phyloP scores from a whole-genome alignment of 2,888 invertebrate species.

The Diplazon laetatorius region DNA sequence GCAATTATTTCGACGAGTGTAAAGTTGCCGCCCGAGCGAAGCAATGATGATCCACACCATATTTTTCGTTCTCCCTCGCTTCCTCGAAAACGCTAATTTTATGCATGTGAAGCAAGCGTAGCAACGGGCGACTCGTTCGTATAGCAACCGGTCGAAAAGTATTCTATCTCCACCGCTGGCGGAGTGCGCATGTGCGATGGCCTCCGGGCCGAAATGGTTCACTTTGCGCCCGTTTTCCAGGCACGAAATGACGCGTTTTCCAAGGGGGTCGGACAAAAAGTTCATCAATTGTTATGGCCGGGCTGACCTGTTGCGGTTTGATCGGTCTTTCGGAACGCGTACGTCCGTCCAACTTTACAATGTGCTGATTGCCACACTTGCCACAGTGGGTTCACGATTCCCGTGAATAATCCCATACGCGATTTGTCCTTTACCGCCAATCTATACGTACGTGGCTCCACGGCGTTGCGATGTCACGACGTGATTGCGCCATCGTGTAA shows the following conservation, averaged over 20 bases:
- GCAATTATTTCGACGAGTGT: no score
- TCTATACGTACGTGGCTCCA: background rate
- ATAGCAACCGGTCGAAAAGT: background rate
- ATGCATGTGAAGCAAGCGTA: no score
- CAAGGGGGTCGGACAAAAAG: background rate
- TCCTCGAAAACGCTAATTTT: no score
- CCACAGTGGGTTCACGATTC: background rate
- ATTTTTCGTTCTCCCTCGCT: no score
- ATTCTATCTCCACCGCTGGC: no score
- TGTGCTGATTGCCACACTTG: slow-evolving; percentile 2
- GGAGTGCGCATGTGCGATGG: no score
- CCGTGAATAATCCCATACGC: background rate
- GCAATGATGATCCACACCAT: no score
- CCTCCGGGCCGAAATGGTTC: no score
- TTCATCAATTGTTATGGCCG: slow-evolving; percentile 17
- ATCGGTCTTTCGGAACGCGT: slow-evolving; percentile 1
- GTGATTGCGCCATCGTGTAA: background rate
- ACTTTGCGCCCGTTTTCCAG: no score
- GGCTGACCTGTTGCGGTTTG: slow-evolving; percentile 6
- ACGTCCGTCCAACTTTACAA: slow-evolving; percentile 6
- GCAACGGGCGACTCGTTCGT: background rate
- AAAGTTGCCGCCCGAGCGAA: no score
- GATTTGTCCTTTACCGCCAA: background rate
- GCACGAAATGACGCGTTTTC: background rate
- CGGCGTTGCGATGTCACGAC: background rate